These are phyloP conservation scores for Clostera curtula DNA, from an alignment of 2,888 invertebrate genomes.

Conservation along the genomic window DNA sequence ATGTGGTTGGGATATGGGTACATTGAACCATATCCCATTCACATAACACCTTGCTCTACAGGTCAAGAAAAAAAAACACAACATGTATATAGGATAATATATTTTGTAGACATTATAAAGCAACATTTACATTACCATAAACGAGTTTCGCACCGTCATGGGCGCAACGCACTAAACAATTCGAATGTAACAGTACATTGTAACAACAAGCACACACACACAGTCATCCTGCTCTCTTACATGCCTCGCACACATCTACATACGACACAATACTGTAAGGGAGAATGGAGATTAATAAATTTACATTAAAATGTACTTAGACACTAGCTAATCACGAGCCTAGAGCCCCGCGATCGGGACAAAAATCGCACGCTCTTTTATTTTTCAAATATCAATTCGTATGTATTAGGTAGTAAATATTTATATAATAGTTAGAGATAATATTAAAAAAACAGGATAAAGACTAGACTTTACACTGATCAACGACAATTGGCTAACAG, in stretches of 20 bases:
- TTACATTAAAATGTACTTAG: slow-evolving; percentile 69
- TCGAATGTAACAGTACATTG: slow-evolving; percentile 72
- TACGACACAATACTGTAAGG: slow-evolving; percentile 71
- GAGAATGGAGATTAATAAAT: slow-evolving; percentile 71
- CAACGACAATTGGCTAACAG: slow-evolving; percentile 68
- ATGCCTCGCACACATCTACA: slow-evolving; percentile 29
- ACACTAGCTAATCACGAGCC: slow-evolving; percentile 69
- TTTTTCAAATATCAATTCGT: slow-evolving; percentile 67
- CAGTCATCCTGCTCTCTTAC: slow-evolving; percentile 20
- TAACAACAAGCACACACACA: slow-evolving; percentile 47
- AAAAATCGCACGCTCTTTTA: slow-evolving; percentile 51
- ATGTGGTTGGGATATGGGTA: too few relatives aligned
- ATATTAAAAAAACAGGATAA: slow-evolving; percentile 69
- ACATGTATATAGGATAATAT: slow-evolving; percentile 68
- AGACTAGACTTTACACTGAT: slow-evolving; percentile 76
- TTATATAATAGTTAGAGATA: slow-evolving; percentile 62
- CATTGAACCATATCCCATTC: too few relatives aligned
- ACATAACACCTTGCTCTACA: background rate
- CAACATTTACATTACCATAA: slow-evolving; percentile 74
- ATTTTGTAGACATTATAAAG: slow-evolving; percentile 75
- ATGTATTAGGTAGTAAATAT: too few relatives aligned
- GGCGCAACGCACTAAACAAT: slow-evolving; percentile 52
- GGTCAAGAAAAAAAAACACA: slow-evolving; percentile 41
- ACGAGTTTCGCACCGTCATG: slow-evolving; percentile 56
- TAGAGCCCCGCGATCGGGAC: slow-evolving; percentile 47